These are phyloP conservation scores for Contarinia nasturtii DNA, from an alignment of 1,140 invertebrate species.

Conservation along the genomic window DNA sequence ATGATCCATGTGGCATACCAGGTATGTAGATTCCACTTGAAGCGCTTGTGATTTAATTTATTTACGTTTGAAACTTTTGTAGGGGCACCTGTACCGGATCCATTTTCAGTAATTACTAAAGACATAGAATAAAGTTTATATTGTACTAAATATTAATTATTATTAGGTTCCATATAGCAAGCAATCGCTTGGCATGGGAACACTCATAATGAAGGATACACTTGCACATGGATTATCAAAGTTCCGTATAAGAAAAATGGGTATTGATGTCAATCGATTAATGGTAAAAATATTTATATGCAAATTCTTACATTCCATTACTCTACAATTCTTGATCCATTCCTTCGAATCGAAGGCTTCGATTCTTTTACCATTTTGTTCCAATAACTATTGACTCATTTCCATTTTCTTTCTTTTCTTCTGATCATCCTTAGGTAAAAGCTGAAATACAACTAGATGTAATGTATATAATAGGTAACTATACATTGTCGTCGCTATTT, in stretches of 20 bases:
- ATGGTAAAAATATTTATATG: constrained; percentile 24
- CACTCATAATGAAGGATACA: constrained; percentile 48
- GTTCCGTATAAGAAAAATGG: constrained; percentile 48
- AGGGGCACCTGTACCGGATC: constrained; percentile 56
- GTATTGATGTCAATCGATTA: constrained; percentile 44
- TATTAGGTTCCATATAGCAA: constrained; percentile 44
- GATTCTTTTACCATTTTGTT: no score
- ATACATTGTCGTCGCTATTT: constrained; percentile 50
- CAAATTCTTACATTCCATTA: not conserved
- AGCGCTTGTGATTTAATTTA: no score
- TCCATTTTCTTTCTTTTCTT: not conserved
- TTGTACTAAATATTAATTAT: no score
- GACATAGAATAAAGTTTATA: no score
- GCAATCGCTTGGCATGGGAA: constrained; percentile 45
- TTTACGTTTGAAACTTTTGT: no score
- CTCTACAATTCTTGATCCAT: no score
- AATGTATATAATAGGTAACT: constrained; percentile 51
- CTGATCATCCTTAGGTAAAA: constrained; percentile 29
- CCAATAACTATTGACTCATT: not conserved
- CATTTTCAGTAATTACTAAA: no score
- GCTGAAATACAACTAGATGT: constrained; percentile 44
- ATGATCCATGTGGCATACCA: constrained; percentile 57
- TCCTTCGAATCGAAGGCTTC: no score
- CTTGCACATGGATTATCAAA: constrained; percentile 55
- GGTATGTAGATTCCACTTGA: constrained; percentile 41